Evolutionary conservation across 2,113 vertebrate species (phyloP).

Genomic region (Bos indicus): DNA sequence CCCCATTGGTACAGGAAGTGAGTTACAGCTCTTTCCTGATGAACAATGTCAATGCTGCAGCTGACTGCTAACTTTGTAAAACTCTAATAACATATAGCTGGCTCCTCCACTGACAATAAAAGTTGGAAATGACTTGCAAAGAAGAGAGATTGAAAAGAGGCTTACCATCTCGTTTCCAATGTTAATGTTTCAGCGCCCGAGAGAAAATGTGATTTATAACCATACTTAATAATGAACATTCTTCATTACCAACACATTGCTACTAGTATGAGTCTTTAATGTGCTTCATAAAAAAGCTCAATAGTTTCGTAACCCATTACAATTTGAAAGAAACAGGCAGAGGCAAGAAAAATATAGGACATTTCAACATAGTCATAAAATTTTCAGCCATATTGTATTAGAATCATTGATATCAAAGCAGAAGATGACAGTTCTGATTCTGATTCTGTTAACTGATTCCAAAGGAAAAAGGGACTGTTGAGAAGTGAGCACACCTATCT

Average conservation of each 20-base stretch:
- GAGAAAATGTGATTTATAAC: slow-evolving; percentile 32
- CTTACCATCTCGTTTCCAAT: not conserved
- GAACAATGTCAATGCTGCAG: not conserved
- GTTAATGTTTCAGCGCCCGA: not conserved
- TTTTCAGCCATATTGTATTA: not conserved
- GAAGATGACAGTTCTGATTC: not conserved
- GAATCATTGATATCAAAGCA: not conserved
- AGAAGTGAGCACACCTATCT: not conserved
- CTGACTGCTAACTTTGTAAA: not conserved
- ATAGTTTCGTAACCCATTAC: not conserved
- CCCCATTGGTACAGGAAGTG: not conserved
- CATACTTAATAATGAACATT: slow-evolving; percentile 29
- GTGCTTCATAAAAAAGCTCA: not conserved
- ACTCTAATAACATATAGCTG: not conserved
- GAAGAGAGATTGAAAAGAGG: not conserved
- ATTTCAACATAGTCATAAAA: not conserved
- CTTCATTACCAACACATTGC: not conserved
- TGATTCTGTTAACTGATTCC: not conserved
- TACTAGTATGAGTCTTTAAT: not conserved
- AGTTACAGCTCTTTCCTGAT: not conserved
- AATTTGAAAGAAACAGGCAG: not conserved
- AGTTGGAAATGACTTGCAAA: not conserved
- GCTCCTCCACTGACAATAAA: not conserved
- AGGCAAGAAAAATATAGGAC: not conserved
- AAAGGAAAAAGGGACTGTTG: not conserved